Base-by-base conservation (phyloP, 2,888 invertebrate genomes). In the Unio pictorum region DNA sequence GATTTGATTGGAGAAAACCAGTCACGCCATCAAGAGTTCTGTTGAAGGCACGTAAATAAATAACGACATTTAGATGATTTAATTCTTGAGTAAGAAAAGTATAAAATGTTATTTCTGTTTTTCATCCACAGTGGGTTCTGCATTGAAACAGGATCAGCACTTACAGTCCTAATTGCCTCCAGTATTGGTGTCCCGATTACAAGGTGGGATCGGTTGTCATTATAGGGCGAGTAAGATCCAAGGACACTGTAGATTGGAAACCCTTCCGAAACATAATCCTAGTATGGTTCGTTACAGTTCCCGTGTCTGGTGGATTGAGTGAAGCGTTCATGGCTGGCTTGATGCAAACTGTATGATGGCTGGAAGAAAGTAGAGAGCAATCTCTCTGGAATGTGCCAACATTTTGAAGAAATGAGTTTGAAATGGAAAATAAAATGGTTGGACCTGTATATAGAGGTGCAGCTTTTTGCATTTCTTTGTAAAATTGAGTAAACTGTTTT, bases 151-250 rank as follows among this genome's bases (percentile, higher is more conserved):
- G 99, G 99, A 61, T 95, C 99, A 45, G 99, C 99, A 60, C 93
- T 97, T 83, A 99, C 99, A 61, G 99, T 99, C 75, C 92, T 99
- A 88, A 91, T 98, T 82, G 99, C 99, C 61, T 97, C 97, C 89
- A 99, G 99, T 92, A 94, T 96, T 79, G 99, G 99, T 20, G 93
- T 99, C 85, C 99, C 99, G 45, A 96, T 90, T 99, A 99, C 91
- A 99, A 99, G 92, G 98, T 99, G 54, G 99, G 99, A 71, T 97
- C 97, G n/a, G 97, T 99, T 57, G 98, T 99, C 61, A 96, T 95
- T 89, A 98, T 98, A 72, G 98, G 98, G 18, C 76, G 89, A 7
- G 84, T 88, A n/a, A 80, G 90, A 30, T 88, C 90, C 0, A 81
- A 83, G 28, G 87, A 87, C 66, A 89, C 89, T 61, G 91, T 92